Evolutionary conservation across 1,140 invertebrate genomes (phyloP).

Genomic region (Drosophila tropicalis): DNA sequence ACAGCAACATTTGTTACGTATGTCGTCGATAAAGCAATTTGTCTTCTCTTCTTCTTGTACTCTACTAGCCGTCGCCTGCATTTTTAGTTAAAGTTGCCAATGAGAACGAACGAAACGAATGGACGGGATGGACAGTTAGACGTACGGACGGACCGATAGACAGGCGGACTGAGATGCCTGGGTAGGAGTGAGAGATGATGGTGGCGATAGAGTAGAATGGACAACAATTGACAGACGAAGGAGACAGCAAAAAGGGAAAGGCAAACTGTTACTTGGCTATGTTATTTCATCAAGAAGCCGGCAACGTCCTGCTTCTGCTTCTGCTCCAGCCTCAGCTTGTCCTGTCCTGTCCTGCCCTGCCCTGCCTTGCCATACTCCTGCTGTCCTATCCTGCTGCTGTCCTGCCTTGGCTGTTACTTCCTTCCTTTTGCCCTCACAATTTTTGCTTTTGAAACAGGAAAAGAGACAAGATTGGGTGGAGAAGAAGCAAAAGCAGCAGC

Average conservation of each 20-base stretch:
- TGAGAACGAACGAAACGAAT: neutral
- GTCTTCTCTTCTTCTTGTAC: conserved; percentile 61
- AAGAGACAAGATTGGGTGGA: conserved; percentile 28
- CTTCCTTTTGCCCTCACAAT: conserved; percentile 65
- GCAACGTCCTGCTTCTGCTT: conserved; percentile 20
- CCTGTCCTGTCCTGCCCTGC: conserved; percentile 42
- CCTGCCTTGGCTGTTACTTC: conserved; percentile 45
- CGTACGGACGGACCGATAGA: conserved; percentile 5
- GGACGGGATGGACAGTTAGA: conserved; percentile 17
- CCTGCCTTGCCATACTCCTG: conserved; percentile 34
- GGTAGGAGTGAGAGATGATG: neutral
- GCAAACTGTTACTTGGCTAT: conserved; percentile 77
- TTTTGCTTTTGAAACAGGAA: conserved; percentile 62
- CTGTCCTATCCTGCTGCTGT: conserved; percentile 26
- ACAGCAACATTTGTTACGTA: conserved; percentile 82
- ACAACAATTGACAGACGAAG: conserved; percentile 72
- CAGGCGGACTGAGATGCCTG: neutral
- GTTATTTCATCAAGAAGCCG: conserved; percentile 77
- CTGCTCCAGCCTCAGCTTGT: neutral
- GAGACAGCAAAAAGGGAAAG: conserved; percentile 39
- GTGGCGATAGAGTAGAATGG: conserved; percentile 32
- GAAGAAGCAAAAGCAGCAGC: neutral
- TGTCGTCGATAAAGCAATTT: conserved; percentile 82
- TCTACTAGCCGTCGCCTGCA: conserved; percentile 52
- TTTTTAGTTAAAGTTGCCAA: conserved; percentile 55